Base-by-base conservation (phyloP, 2,113 vertebrate species). In the Nibea albiflora region DNA sequence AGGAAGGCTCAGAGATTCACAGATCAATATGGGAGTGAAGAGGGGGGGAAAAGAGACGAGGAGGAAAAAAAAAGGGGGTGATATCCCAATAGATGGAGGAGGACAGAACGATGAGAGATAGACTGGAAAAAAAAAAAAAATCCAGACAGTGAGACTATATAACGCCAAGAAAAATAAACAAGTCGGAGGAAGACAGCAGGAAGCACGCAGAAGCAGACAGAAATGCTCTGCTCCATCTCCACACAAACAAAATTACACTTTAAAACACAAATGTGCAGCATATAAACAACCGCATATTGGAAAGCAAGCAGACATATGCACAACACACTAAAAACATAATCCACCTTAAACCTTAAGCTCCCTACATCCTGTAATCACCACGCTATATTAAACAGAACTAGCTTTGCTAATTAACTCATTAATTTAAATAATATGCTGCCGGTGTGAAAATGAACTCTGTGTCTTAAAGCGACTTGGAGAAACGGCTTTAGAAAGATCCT, bases 331-430 rank as follows among this genome's bases (percentile, higher is more conserved):
- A 47, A 53, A 52, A 57, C 60, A 57, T 56, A 9, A 73, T 44
- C 58, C 20, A 46, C 78, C 60, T 61, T 63, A 53, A 69, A 81
- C 52, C 17, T 78, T 57, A 49, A 52, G 16, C 58, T n/a, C 22
- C n/a, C 24, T 31, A 39, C 52, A 72, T n/a, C 28, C 60, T 57
- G 62, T 67, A 42, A 81, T 78, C 62, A 57, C 16, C 35, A 14
- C 1, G 44, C 76, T 75, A n/a, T 58, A 76, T 83, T 75, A 77
- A 82, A 67, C 28, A 50, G 11, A 57, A 58, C 12, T 3, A 58
- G 31, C 39, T 80, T 44, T 31, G 17, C 44, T 85, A 83, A 73
- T 79, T 46, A 85, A 60, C 19, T 64, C 76, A 80, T 85, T 80
- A 7, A 63, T 81, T 81, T 42, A 78, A 80, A 85, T 72, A 78